Evolutionary conservation across 1,140 invertebrate genomes (phyloP).

Genomic region (Tetraneura akinire): DNA sequence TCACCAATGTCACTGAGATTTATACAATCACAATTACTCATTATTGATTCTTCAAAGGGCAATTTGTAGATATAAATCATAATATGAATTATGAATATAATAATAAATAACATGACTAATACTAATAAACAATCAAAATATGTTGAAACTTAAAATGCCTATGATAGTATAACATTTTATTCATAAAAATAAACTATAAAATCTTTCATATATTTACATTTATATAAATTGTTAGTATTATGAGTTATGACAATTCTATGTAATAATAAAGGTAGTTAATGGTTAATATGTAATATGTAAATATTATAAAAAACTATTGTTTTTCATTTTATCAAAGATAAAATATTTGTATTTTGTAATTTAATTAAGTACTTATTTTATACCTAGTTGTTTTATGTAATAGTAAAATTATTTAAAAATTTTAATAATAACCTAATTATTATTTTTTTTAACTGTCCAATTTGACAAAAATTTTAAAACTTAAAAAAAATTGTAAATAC

Average conservation of each 20-base stretch:
- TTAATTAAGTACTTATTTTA: no score
- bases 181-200: neutral
- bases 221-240: neutral
- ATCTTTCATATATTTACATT: neutral
- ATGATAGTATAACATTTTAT: no score
- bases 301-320: neutral
- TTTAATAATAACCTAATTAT: no score
- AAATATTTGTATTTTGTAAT: neutral
- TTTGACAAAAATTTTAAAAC: no score
- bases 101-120: no score
- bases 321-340: neutral
- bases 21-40: neutral
- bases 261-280: neutral
- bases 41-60: neutral
- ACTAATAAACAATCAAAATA: no score
- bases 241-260: neutral
- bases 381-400: no score
- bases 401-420: no score
- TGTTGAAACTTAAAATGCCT: no score
- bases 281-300: neutral
- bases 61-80: neutral
- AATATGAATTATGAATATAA: no score
- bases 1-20: conserved; percentile 38
- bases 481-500: no score
- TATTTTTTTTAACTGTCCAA: no score